Evolutionary conservation across 2,888 invertebrate genomes (phyloP), one percentile per base, ranked within the genome.

Genomic region (Chaetoderma sp.): DNA sequence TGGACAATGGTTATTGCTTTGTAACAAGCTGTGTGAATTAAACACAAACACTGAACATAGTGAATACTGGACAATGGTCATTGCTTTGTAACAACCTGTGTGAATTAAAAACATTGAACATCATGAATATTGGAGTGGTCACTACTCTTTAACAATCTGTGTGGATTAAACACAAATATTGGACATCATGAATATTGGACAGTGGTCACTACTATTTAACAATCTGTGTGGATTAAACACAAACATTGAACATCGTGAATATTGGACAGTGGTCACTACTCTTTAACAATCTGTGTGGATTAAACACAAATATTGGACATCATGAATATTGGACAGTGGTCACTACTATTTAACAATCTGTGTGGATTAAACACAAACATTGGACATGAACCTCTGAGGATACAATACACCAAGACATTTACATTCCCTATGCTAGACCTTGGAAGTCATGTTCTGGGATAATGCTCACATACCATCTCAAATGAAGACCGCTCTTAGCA

Each of bases 321-420:
- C 86, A 83, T 5, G 86, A 85, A 39, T 85, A 77, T 71, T 86
- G 86, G 70, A 86, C 86, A 71, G 85, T 86, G 65, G 83, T 81
- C 18, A 76, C 69, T 33, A 85, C 73, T 42, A 79, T 79, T 30
- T 83, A 80, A 16, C 79, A 75, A 23, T 80, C 80, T 82, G 68
- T 1, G 61, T 16, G 49, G 2, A n/a, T n/a, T n/a, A n/a, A n/a
- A n/a, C n/a, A n/a, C n/a, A n/a, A n/a, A n/a, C n/a, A n/a, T n/a
- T n/a, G n/a, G n/a, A n/a, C n/a, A n/a, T n/a, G n/a, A n/a, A n/a
- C n/a, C n/a, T n/a, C n/a, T n/a, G n/a, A n/a, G n/a, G n/a, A n/a
- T n/a, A n/a, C n/a, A n/a, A n/a, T n/a, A n/a, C n/a, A n/a, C n/a
- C n/a, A n/a, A n/a, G n/a, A n/a, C n/a, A n/a, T n/a, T n/a, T n/a